These are phyloP conservation scores for Apamea crenata DNA, from an alignment of 2,888 invertebrate genomes.

Conservation along the genomic window DNA sequence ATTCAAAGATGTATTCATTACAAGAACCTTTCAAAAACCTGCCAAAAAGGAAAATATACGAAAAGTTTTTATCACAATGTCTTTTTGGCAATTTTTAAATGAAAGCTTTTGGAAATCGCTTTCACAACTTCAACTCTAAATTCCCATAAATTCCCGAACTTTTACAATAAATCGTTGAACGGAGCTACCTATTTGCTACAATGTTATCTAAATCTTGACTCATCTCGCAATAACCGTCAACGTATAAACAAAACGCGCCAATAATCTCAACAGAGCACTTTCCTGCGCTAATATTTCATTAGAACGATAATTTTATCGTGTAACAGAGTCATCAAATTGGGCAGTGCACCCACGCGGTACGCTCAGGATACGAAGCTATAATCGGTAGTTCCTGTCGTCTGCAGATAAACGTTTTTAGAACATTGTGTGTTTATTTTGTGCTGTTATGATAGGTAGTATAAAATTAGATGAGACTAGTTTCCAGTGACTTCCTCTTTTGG, in stretches of 20 bases:
- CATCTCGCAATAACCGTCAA: slow-evolving; percentile 35
- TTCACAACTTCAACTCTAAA: background rate
- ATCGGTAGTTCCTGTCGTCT: slow-evolving; percentile 51
- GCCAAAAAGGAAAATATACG: background rate
- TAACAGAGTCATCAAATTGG: slow-evolving; percentile 53
- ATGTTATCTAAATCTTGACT: slow-evolving; percentile 30
- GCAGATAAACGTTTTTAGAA: slow-evolving; percentile 49
- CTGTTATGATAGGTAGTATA: slow-evolving; percentile 1
- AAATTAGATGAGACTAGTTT: slow-evolving; percentile 7
- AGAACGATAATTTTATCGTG: slow-evolving; percentile 44
- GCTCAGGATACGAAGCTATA: slow-evolving; percentile 50
- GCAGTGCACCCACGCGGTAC: slow-evolving; percentile 50
- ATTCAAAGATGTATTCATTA: background rate
- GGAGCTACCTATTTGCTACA: slow-evolving; percentile 21
- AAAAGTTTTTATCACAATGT: background rate
- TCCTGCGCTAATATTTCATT: slow-evolving; percentile 41
- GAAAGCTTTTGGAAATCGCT: background rate
- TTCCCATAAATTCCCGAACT: slow-evolving; percentile 27
- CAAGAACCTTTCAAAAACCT: background rate
- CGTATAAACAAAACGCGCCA: slow-evolving; percentile 27
- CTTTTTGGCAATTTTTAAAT: background rate
- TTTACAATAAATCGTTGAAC: slow-evolving; percentile 39
- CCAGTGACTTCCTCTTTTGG: background rate
- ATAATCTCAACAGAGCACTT: slow-evolving; percentile 30
- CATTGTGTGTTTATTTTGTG: slow-evolving; percentile 21